These are phyloP conservation scores for Ecdyonurus torrentis DNA, from an alignment of 2,888 invertebrate species.

Conservation along the genomic window DNA sequence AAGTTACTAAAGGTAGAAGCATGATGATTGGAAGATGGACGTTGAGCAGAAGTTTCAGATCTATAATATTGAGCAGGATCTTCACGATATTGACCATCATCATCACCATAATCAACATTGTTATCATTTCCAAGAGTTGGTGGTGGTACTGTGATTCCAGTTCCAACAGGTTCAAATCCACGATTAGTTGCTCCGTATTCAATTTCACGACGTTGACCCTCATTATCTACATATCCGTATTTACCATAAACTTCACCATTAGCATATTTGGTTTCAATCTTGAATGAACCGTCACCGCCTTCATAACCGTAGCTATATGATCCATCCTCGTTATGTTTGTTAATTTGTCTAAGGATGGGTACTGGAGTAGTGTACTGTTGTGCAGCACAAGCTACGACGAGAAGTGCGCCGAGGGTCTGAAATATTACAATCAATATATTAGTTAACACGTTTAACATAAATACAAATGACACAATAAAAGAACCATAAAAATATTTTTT, in stretches of 20 bases:
- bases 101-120: conserved; percentile 35
- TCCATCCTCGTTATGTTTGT: conserved; percentile 72
- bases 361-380: conserved; percentile 41
- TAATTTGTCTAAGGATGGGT: conserved; percentile 67
- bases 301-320: conserved; percentile 82
- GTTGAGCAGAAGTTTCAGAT: conserved; percentile 25
- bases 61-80: conserved; percentile 65
- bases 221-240: conserved; percentile 74
- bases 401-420: background rate
- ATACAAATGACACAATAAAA: background rate
- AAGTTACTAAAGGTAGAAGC: conserved; percentile 21
- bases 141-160: conserved; percentile 65
- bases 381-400: background rate
- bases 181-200: conserved; percentile 71
- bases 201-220: conserved; percentile 55
- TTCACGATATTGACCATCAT: conserved; percentile 74
- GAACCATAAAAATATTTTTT: too few relatives aligned
- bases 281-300: conserved; percentile 70
- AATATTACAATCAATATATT: too few relatives aligned
- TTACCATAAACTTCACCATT: conserved; percentile 74
- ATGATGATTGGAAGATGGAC: conserved; percentile 23
- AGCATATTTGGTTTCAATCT: conserved; percentile 73
- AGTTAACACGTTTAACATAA: too few relatives aligned
- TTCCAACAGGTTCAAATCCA: conserved; percentile 68
- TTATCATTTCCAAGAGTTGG: conserved; percentile 42